Percentiles rank a stretch among this genome's conserved stretches.
These are phyloP conservation scores for Heliothis subflexa DNA, from an alignment of 1,140 invertebrate genomes.

Conservation along the genomic window DNA sequence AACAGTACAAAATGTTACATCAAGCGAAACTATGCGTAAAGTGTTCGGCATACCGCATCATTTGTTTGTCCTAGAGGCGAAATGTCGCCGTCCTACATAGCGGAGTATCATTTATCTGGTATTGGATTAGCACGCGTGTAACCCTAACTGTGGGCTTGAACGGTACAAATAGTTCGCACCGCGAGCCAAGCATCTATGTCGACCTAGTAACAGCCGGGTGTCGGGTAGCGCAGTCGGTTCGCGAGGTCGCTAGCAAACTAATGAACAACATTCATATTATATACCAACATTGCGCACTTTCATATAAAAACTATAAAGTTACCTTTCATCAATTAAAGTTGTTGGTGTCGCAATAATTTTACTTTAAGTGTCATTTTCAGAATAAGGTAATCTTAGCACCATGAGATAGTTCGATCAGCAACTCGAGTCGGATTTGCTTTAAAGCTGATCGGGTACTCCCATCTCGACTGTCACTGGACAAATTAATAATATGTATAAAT, in stretches of 20 bases:
- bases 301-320: constrained; percentile 11
- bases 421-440: constrained; percentile 16
- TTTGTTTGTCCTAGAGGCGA: constrained; percentile 49
- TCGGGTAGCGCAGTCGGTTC: constrained; percentile 67
- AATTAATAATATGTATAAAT: constrained; percentile 33
- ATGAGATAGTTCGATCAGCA: constrained; percentile 3
- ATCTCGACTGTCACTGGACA: constrained; percentile 8
- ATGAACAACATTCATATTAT: constrained; percentile 69
- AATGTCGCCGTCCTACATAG: constrained; percentile 57
- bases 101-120: constrained; percentile 64
- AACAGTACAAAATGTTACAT: constrained; percentile 32
- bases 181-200: constrained; percentile 66
- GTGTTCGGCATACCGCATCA: constrained; percentile 29
- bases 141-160: constrained; percentile 66
- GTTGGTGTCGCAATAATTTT: neutral
- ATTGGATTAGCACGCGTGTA: constrained; percentile 66
- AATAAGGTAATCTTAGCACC: constrained; percentile 10
- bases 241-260: constrained; percentile 63
- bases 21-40: constrained; percentile 27
- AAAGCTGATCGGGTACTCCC: constrained; percentile 1
- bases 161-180: constrained; percentile 75
- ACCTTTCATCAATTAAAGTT: constrained; percentile 6
- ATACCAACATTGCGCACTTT: constrained; percentile 14
- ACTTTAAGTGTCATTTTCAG: constrained; percentile 9
- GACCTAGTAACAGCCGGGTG: constrained; percentile 70